Evolutionary conservation across 2,888 invertebrate species (phyloP).

Genomic region (Andrena camellia): DNA sequence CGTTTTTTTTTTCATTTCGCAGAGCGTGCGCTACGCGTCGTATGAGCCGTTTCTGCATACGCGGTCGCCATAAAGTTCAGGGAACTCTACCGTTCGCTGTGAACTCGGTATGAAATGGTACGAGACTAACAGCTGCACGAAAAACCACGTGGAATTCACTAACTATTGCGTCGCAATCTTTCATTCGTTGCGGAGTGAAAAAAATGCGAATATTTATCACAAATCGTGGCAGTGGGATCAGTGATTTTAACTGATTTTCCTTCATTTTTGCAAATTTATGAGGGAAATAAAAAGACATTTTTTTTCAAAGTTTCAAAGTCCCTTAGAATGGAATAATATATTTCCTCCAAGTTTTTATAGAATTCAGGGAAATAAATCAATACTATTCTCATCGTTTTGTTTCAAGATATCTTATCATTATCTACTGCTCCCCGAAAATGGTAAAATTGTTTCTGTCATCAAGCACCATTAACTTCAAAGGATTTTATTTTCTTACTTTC

Average conservation of each 20-base stretch:
- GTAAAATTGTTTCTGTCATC: background rate
- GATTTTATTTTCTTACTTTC: background rate
- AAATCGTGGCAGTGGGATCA: background rate
- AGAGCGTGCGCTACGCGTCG: conserved; percentile 11
- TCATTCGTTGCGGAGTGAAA: conserved; percentile 11
- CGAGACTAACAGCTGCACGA: conserved; percentile 22
- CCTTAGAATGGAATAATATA: too few species aligned
- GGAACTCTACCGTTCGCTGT: conserved; percentile 30
- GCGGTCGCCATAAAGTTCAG: conserved; percentile 35
- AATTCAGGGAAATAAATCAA: background rate
- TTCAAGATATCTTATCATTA: background rate
- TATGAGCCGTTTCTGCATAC: conserved; percentile 34
- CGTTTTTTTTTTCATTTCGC: conserved; percentile 20
- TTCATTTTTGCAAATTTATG: too few species aligned
- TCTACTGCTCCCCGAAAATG: background rate
- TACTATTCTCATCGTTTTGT: background rate
- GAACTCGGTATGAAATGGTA: conserved; percentile 25
- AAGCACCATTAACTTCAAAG: background rate
- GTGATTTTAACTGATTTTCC: too few species aligned
- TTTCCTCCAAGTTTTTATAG: background rate
- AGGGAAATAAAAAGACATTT: too few species aligned
- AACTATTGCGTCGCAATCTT: conserved; percentile 26
- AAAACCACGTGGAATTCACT: conserved; percentile 37
- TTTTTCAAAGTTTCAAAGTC: too few species aligned
- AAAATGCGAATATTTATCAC: conserved; percentile 4